These are phyloP conservation scores for Hucho hucho DNA, from an alignment of 2,113 vertebrate species.

Conservation along the genomic window DNA sequence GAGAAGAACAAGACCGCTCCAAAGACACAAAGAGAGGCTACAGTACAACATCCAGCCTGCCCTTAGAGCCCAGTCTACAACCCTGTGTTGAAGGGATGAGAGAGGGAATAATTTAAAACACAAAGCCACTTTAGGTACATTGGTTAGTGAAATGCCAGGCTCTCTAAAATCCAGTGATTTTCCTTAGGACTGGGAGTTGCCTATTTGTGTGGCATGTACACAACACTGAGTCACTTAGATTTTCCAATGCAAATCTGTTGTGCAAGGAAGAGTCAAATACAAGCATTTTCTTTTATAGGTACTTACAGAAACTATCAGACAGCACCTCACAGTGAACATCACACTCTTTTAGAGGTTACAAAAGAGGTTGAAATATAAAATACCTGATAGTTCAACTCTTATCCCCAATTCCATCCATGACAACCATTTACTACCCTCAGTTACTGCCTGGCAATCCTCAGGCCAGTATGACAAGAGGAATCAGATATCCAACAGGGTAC, in stretches of 20 bases:
- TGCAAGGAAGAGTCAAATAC: neutral
- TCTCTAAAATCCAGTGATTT: slow-evolving; percentile 35
- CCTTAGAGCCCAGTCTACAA: neutral
- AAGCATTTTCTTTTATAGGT: neutral
- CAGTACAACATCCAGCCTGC: neutral
- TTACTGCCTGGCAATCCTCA: neutral
- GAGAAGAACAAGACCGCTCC: slow-evolving; percentile 63
- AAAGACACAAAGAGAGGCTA: slow-evolving; percentile 49
- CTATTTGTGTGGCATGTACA: neutral
- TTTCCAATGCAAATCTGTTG: neutral
- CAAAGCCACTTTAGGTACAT: slow-evolving; percentile 2
- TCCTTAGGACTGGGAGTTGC: slow-evolving; percentile 3
- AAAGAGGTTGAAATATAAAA: neutral
- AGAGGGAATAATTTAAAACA: slow-evolving; percentile 17
- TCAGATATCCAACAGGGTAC: slow-evolving; percentile 30
- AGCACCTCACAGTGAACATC: neutral
- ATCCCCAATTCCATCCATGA: neutral
- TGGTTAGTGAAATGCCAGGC: slow-evolving; percentile 9
- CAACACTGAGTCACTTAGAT: neutral
- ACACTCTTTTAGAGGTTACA: neutral
- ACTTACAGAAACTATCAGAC: neutral
- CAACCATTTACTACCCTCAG: neutral
- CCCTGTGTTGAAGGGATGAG: slow-evolving; percentile 30
- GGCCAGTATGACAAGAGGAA: neutral
- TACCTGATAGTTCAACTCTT: neutral